These are phyloP conservation scores for Ranitomeya imitator DNA, from an alignment of 2,113 vertebrate genomes.

Conservation along the genomic window DNA sequence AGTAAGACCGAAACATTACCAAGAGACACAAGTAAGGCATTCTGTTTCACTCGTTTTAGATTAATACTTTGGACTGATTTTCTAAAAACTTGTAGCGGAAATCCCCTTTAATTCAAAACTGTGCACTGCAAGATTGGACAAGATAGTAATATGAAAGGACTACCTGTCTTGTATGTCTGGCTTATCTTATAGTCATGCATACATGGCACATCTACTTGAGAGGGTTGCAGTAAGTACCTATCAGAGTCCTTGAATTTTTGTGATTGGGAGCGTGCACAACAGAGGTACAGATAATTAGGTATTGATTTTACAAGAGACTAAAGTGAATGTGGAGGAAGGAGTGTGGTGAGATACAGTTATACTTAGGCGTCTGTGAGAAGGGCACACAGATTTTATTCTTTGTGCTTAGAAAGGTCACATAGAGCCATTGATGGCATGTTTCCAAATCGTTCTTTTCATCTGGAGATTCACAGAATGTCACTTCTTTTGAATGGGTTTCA, in stretches of 20 bases:
- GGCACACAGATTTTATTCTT: rapidly evolving
- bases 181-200: conserved; percentile 37
- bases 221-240: conserved; percentile 44
- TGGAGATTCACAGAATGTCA: conserved; percentile 58
- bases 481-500: conserved; percentile 39
- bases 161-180: neutral
- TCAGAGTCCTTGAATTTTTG: neutral
- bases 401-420: conserved; percentile 59
- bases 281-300: neutral
- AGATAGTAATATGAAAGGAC: conserved; percentile 19
- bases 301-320: conserved; percentile 41
- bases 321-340: conserved; percentile 27
- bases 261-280: neutral
- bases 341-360: rapidly evolving
- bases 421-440: conserved; percentile 42
- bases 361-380: rapidly evolving
- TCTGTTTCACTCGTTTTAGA: neutral
- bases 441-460: conserved; percentile 23
- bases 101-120: neutral
- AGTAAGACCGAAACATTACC: too few relatives aligned
- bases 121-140: neutral
- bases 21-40: neutral
- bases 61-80: neutral
- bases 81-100: neutral
- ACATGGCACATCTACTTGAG: conserved; percentile 13